phyloP scores from a whole-genome alignment of 2,797 vertebrate genomes.

The Champsocephalus gunnari region DNA sequence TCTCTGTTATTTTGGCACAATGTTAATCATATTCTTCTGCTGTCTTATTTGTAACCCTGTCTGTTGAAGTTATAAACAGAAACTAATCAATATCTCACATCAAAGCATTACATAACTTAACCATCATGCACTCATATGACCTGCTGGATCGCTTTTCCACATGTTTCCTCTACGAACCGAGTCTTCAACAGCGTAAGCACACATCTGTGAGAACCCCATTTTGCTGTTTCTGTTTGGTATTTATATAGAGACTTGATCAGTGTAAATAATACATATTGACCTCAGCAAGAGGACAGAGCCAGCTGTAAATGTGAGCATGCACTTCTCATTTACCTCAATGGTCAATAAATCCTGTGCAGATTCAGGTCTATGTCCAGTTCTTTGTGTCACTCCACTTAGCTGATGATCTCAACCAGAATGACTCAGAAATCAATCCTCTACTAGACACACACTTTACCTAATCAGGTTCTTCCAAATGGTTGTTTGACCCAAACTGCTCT shows the following conservation, averaged over 20 bases:
- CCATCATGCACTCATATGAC: constrained; percentile 6
- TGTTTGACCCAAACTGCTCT: constrained; percentile 58
- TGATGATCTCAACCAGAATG: constrained; percentile 66
- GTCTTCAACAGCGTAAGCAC: neutral
- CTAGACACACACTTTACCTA: constrained; percentile 66
- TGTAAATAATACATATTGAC: constrained; percentile 40
- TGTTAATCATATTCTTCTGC: constrained; percentile 1
- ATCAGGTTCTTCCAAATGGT: constrained; percentile 63
- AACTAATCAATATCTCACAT: constrained; percentile 16
- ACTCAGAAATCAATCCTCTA: constrained; percentile 71
- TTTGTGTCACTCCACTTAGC: constrained; percentile 60
- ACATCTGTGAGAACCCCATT: neutral
- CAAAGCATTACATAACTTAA: neutral
- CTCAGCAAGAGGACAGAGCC: constrained; percentile 1
- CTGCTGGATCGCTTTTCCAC: neutral
- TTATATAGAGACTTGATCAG: constrained; percentile 34
- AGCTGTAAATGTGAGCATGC: constrained; percentile 20
- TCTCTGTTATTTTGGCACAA: constrained; percentile 7
- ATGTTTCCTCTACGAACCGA: neutral
- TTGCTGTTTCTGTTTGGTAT: constrained; percentile 4
- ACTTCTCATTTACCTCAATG: constrained; percentile 22
- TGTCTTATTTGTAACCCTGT: constrained; percentile 7
- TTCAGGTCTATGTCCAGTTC: constrained; percentile 41
- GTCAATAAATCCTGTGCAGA: constrained; percentile 52
- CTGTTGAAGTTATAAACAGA: constrained; percentile 1